Percentiles rank a stretch among this genome's conserved stretches.
Evolutionary conservation across 2,888 invertebrate species (phyloP).

Genomic region (Chrysodeixis includens): DNA sequence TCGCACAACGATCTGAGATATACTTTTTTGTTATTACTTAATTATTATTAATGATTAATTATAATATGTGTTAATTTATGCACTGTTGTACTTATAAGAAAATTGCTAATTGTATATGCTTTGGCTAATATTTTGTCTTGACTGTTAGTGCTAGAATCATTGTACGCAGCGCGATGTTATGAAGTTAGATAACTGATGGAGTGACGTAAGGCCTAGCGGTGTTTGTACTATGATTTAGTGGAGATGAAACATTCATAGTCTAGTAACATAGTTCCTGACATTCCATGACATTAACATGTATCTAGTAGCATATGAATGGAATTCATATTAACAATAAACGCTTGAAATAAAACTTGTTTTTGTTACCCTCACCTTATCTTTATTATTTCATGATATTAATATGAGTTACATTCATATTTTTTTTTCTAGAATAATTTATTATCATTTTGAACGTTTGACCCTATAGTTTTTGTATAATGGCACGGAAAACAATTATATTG

Average conservation of each 20-base stretch:
- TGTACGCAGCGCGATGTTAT: conserved; percentile 20
- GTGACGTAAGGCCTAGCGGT: conserved; percentile 13
- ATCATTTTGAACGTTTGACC: conserved; percentile 39
- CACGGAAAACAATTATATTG: background rate
- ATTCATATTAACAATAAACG: conserved; percentile 87
- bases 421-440: conserved; percentile 43
- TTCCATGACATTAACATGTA: conserved; percentile 57
- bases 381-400: conserved; percentile 67
- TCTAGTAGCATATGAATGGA: conserved; percentile 80
- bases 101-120: conserved; percentile 8
- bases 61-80: conserved; percentile 10
- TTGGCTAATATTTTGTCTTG: conserved; percentile 32
- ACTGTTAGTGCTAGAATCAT: conserved; percentile 26
- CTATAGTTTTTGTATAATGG: background rate
- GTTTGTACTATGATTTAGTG: conserved; percentile 21
- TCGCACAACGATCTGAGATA: conserved; percentile 19
- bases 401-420: conserved; percentile 88
- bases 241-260: conserved; percentile 30
- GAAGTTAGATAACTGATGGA: background rate
- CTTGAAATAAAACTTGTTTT: conserved; percentile 79
- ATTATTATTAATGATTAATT: background rate
- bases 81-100: conserved; percentile 5
- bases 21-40: conserved; percentile 20
- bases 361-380: conserved; percentile 65
- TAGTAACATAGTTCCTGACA: conserved; percentile 51